Evolutionary conservation across 2,113 vertebrate genomes (phyloP).

Genomic region (Stercorarius parasiticus): DNA sequence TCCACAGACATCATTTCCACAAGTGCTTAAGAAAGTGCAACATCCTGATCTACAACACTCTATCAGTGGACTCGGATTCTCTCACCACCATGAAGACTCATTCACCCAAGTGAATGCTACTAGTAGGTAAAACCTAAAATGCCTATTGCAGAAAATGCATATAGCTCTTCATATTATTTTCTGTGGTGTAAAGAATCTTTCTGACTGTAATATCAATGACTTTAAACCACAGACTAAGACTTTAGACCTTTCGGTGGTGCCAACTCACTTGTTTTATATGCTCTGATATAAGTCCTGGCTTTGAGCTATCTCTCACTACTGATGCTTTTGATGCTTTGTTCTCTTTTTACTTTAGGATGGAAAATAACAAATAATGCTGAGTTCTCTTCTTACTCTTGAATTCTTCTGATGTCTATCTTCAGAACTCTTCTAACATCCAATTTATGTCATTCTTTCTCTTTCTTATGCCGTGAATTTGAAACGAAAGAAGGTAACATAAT

Average conservation of each 20-base stretch:
- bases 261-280: not conserved
- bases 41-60: not conserved
- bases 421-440: slow-evolving; percentile 52
- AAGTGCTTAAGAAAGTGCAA: not conserved
- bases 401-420: slow-evolving; percentile 56
- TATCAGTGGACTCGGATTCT: not conserved
- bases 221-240: slow-evolving; percentile 35
- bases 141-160: not conserved
- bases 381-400: slow-evolving; percentile 27
- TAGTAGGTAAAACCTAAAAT: not conserved
- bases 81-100: not conserved
- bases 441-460: slow-evolving; percentile 46
- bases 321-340: slow-evolving; percentile 52
- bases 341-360: slow-evolving; percentile 33
- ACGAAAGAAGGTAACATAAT: slow-evolving; percentile 37
- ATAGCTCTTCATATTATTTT: not conserved
- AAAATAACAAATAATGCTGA: slow-evolving; percentile 51
- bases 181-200: not conserved
- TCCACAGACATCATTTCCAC: not conserved
- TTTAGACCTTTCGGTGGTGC: slow-evolving; percentile 7
- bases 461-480: slow-evolving; percentile 25
- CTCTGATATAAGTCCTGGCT: slow-evolving; percentile 18
- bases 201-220: not conserved
- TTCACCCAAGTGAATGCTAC: not conserved
- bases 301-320: not conserved